These are phyloP conservation scores for Harpalus rufipes DNA, from an alignment of 2,888 invertebrate genomes.

Conservation along the genomic window DNA sequence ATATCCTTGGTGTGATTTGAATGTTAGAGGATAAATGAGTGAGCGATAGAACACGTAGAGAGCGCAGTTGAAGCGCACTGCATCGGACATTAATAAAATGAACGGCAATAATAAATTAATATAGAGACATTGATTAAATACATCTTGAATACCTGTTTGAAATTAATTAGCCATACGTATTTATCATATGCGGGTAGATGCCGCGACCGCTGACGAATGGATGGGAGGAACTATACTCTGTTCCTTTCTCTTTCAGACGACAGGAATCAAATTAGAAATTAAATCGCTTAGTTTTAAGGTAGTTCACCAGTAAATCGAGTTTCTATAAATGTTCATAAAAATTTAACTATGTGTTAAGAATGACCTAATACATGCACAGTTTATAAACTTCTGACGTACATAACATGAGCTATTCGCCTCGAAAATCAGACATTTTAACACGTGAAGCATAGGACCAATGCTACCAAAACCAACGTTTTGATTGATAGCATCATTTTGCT, in stretches of 20 bases:
- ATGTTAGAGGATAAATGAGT: conserved; percentile 55
- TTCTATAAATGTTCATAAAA: too few species aligned
- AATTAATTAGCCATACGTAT: conserved; percentile 68
- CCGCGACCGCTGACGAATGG: conserved; percentile 50
- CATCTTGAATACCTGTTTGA: conserved; percentile 68
- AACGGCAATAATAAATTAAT: conserved; percentile 67
- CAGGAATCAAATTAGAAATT: background rate
- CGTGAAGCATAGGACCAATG: too few species aligned
- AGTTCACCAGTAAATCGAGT: too few species aligned
- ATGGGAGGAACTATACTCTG: background rate
- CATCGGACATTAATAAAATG: conserved; percentile 57
- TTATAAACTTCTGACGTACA: too few species aligned
- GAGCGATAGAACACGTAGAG: conserved; percentile 49
- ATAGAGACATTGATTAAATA: conserved; percentile 67
- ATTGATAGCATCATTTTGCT: too few species aligned
- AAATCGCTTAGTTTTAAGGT: too few species aligned
- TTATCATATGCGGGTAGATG: conserved; percentile 66
- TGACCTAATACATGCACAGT: too few species aligned
- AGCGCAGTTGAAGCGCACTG: conserved; percentile 20
- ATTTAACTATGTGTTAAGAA: too few species aligned
- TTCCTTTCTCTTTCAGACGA: background rate
- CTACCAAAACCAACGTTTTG: too few species aligned
- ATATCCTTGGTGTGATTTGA: conserved; percentile 59
- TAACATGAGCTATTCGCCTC: too few species aligned
- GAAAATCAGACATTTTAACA: too few species aligned